Base-by-base conservation (phyloP, 2,113 vertebrate species). In the Shinisaurus crocodilurus region DNA sequence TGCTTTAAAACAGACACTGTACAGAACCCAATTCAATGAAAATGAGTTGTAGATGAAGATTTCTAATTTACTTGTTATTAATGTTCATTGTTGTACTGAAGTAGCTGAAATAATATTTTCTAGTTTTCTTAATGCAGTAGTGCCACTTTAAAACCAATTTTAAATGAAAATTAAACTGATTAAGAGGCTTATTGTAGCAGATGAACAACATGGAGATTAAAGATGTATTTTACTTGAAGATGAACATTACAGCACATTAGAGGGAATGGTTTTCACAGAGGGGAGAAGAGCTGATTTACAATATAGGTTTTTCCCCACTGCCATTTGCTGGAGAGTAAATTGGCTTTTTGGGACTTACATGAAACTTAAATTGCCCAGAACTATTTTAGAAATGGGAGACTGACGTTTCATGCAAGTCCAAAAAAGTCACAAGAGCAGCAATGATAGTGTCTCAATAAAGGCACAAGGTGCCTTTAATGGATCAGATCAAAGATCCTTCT, bases 81-180 rank as follows among this genome's bases (percentile, higher is more conserved):
- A 88, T 20, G 3, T 6, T 91, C 45, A 80, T 23, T 12, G 32
- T 70, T 75, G 37, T 6, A 37, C 63, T 84, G 57, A 88, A 40
- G 72, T 60, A 40, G 25, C 43, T 92, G 63, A 75, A 75, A 60
- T 37, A 29, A 50, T 40, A 40, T 87, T 82, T 83, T 74, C 57
- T 32, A 25, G 87, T 50, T 90, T 80, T 88, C 91, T 82, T 90
- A 77, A 77, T 82, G 13, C 54, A 43, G 88, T 75, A 90, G 74
- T 27, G 83, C 12, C 88, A 88, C 9, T 13, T n/a, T 5, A 37
- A 88, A 65, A 75, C 74, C 65, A 67, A 75, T 82, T 67, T 85
- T 67, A 90, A 69, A 81, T 86, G 2, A 0, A 1, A 54, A 65
- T 65, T 43, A 48, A 82, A 82, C 54, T 76, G n/a, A 90, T 80